Evolutionary conservation across 2,113 vertebrate genomes (phyloP), one percentile per base, ranked within the genome.

Genomic region (Oryzias celebensis): DNA sequence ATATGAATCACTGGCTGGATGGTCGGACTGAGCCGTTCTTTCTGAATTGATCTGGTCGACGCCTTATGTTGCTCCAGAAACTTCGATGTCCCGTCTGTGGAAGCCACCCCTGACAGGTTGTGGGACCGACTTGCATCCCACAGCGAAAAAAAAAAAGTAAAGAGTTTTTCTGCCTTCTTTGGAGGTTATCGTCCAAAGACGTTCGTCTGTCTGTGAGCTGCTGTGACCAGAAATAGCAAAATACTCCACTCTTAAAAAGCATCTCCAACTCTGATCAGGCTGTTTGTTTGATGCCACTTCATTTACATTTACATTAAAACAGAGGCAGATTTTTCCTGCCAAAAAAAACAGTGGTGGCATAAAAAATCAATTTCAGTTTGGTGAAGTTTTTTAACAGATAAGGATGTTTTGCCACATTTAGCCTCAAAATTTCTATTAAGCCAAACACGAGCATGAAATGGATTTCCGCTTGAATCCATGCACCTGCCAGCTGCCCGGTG

Each of bases 401-500:
- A 77, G 62, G 49, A 63, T 41, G 56, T 84, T 81, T 68, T 85
- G 79, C 78, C 86, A 87, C 77, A 82, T 86, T 91, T 87, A 86
- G 70, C 71, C 78, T 69, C 51, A 22, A 76, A 87, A 89, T 88
- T 89, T 91, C 87, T 85, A 92, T 90, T 88, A 90, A 79, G 76
- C 63, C 73, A 79, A 87, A 89, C 88, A 86, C n/a, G 36, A 86
- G 82, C 83, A 81, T 86, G 84, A 91, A 92, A 91, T 90, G 82
- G 86, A 85, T 91, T 91, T 89, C 76, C 80, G 80, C 85, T 90
- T 88, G 83, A 91, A 90, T 88, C 87, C 59, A 56, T 80, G 78
- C 87, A 87, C 90, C 88, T 90, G 90, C 87, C 80, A 83, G 85
- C 83, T 81, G 74, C 80, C 77, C 72, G 23, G 63, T 79, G 84